phyloP scores from a whole-genome alignment of 2,888 invertebrate species.

The Neria commutata region DNA sequence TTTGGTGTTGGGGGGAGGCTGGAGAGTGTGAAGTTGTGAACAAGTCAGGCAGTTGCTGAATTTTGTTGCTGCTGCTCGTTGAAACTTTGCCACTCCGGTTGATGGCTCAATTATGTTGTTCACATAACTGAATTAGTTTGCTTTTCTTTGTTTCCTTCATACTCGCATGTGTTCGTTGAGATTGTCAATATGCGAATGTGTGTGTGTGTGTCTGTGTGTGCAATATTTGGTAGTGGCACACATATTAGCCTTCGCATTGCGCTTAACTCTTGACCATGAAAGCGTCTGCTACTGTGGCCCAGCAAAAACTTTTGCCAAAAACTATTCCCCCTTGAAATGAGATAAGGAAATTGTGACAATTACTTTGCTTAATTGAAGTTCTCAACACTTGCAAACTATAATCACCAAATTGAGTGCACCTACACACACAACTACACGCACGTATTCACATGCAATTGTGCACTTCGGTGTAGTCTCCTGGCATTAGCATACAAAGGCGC shows the following conservation, averaged over 20 bases:
- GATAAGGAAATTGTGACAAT: no score
- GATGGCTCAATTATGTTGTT: constrained; percentile 33
- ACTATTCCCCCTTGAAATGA: no score
- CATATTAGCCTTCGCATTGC: no score
- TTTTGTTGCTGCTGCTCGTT: constrained; percentile 1
- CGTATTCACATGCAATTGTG: constrained; percentile 7
- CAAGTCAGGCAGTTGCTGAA: no score
- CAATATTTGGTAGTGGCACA: not conserved
- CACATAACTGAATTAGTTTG: constrained; percentile 32
- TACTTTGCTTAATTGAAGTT: constrained; percentile 49
- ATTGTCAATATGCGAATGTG: constrained; percentile 13
- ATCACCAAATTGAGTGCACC: constrained; percentile 34
- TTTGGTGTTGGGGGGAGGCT: no score
- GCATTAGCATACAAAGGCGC: no score
- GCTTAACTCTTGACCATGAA: no score
- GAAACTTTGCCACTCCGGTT: constrained; percentile 27
- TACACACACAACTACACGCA: constrained; percentile 19
- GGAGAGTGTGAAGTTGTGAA: no score
- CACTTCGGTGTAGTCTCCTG: no score
- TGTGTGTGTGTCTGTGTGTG: constrained; percentile 21
- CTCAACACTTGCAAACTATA: constrained; percentile 49
- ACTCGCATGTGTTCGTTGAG: constrained; percentile 6
- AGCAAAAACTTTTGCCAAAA: no score
- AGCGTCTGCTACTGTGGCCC: no score
- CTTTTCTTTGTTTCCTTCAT: no score